Base-by-base conservation (phyloP, 2,113 vertebrate genomes). In the Chitala chitala region DNA sequence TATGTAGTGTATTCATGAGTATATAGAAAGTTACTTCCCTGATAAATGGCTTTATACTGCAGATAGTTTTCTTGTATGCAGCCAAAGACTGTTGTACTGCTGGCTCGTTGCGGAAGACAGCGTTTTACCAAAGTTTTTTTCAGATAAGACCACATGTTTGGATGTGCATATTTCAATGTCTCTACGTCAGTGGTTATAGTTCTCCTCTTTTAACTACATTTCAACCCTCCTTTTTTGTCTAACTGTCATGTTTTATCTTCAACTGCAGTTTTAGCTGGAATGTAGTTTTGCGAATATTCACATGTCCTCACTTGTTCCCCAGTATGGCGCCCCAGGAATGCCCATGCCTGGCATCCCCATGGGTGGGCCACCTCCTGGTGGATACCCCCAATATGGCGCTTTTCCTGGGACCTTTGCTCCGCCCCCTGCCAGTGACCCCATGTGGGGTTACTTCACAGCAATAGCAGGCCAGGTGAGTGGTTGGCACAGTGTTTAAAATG, bases 391-490 rank as follows among this genome's bases (percentile, higher is more conserved):
- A 0, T 90, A 91, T 46, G 86, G 88, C 58, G 81, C 77, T 0
- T 93, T 82, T 68, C 75, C 86, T 17, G 85, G 83, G 5, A 63
- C 76, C 24, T 94, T 87, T 4, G 84, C 82, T 1, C 84, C 86
- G 42, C 56, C 80, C 22, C 78, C 85, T 8, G 86, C 82, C 71
- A 90, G 83, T 29, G 93, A 92, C 54, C 89, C 91, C 0, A 89
- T 94, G 91, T 94, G 90, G 91, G 81, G 85, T 5, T 96, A 91
- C 78, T 94, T 94, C 75, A 92, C 88, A 20, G 87, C 91, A 64
- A 82, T 94, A 42, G 92, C 94, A 36, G 94, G 94, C 42, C 92
- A 91, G 91, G 92, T 94, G 63, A 73, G 79, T 53, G 70, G 22
- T 44, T 1, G 70, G 20, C 13, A 8, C 29, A 53, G 4, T 15